Evolutionary conservation across 2,888 invertebrate species (phyloP), one percentile per base, ranked within the genome.

Genomic region (Oxyteleia sp.): DNA sequence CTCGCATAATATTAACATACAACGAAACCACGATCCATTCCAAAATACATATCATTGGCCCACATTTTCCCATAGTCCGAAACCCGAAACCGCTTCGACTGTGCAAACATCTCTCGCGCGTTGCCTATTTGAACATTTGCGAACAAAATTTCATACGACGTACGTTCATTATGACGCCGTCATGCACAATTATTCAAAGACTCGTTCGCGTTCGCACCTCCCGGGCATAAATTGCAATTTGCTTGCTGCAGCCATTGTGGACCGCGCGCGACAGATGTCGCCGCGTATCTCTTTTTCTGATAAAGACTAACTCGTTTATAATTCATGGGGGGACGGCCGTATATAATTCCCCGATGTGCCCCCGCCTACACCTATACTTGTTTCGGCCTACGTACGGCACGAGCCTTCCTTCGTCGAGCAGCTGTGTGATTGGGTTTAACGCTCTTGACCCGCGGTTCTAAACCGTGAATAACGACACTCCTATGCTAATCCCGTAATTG

Each of bases 231-330:
- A 45, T 47, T 64, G 55, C 47, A 64, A 75, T 66, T 66, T 66
- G 55, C n/a, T 32, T 59, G 32, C 29, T 8, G 13, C 41, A 26
- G 4, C 4, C 13, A 20, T 53, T 74, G 35, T 53, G 45, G 53
- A 74, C 63, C 72, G 51, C 51, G 35, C 29, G 15, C 53, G 63
- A 53, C 63, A 74, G 72, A 63, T 74, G 63, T 74, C 72, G 71
- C 69, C 26, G 35, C 51, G 7, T 38, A 35, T 59, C 47, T 16
- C 47, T 43, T 51, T 47, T 51, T 8, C 32, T 23, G 64, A 75
- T 75, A 64, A 75, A 64, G 35, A 4, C 43, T 8, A 20, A 47
- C 38, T 32, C 2, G 66, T n/a, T 45, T 55, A 63, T 74, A 74
- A 72, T 61, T 72, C 29, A 72, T 51, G n/a, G 49, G 26, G 63